Evolutionary conservation across 2,113 vertebrate species (phyloP).

Genomic region (Lophochroa leadbeateri): DNA sequence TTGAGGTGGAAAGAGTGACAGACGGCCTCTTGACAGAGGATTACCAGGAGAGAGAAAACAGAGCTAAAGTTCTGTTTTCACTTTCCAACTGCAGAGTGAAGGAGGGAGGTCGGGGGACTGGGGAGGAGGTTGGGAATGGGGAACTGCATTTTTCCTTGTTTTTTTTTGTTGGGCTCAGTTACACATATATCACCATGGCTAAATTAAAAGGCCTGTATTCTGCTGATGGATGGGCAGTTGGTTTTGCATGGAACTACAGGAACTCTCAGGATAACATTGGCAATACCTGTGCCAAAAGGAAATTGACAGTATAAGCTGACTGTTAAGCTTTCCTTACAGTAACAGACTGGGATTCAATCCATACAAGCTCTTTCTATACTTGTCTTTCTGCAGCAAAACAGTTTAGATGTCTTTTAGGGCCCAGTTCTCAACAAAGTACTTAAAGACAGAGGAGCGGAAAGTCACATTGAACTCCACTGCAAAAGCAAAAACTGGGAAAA

Average conservation of each 20-base stretch:
- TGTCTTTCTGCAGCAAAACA: neutral
- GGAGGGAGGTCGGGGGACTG: neutral
- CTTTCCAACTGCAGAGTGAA: slow-evolving; percentile 67
- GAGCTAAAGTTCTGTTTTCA: slow-evolving; percentile 74
- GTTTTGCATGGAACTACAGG: slow-evolving; percentile 7
- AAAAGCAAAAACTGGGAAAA: neutral
- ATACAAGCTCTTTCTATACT: neutral
- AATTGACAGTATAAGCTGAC: neutral
- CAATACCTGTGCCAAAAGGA: neutral
- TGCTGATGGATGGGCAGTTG: slow-evolving; percentile 57
- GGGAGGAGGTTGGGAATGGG: neutral
- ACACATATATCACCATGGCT: slow-evolving; percentile 71
- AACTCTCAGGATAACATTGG: neutral
- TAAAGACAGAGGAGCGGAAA: neutral
- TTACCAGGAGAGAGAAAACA: slow-evolving; percentile 69
- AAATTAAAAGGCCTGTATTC: slow-evolving; percentile 69
- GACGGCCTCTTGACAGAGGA: slow-evolving; percentile 70
- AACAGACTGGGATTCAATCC: neutral
- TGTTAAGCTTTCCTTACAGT: neutral
- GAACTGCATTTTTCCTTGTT: slow-evolving; percentile 40
- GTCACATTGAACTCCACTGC: neutral
- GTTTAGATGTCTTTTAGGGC: neutral
- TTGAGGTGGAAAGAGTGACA: slow-evolving; percentile 67
- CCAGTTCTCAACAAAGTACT: neutral
- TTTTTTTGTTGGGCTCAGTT: slow-evolving; percentile 69